Conservation (phyloP, 2,888 invertebrate genomes). For the Hydropsyche betteni region DNA sequence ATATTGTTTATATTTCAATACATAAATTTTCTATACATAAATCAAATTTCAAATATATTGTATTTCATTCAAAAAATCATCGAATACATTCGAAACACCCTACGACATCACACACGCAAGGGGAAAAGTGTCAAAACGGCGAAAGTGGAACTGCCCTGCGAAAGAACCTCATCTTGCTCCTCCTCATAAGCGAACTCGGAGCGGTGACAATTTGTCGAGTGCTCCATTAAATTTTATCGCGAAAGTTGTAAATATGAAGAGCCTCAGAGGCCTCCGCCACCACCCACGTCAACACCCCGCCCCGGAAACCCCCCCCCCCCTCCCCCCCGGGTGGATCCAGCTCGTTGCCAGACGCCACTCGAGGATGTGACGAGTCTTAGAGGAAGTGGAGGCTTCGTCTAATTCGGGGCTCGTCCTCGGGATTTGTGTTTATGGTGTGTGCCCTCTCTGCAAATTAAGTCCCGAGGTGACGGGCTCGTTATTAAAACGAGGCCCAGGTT, state of each 20-base stretch:
- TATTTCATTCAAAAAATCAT: no score
- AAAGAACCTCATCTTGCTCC: no score
- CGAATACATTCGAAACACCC: no score
- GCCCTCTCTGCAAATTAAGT: neutral
- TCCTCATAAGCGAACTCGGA: slow-evolving; percentile 4
- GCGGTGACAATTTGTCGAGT: slow-evolving; percentile 50
- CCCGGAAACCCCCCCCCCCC: neutral
- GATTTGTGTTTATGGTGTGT: slow-evolving; percentile 5
- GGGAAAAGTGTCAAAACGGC: no score
- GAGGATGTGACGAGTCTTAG: neutral
- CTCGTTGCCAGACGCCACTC: slow-evolving; percentile 2
- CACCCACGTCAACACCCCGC: no score
- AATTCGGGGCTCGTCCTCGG: neutral
- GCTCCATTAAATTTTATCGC: slow-evolving; percentile 50
- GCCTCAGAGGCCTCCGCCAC: slow-evolving; percentile 5
- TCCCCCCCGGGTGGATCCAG: no score
- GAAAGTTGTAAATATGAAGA: slow-evolving; percentile 49
- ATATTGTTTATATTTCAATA: no score
- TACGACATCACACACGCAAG: no score
- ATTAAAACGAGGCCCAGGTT: slow-evolving; percentile 9
- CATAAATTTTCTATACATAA: no score
- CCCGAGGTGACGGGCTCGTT: slow-evolving; percentile 9
- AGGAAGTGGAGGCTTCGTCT: neutral
- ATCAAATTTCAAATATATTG: no score
- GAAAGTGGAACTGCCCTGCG: no score